Conservation (phyloP, 1,140 invertebrate genomes). For the Ganaspis sp. region DNA sequence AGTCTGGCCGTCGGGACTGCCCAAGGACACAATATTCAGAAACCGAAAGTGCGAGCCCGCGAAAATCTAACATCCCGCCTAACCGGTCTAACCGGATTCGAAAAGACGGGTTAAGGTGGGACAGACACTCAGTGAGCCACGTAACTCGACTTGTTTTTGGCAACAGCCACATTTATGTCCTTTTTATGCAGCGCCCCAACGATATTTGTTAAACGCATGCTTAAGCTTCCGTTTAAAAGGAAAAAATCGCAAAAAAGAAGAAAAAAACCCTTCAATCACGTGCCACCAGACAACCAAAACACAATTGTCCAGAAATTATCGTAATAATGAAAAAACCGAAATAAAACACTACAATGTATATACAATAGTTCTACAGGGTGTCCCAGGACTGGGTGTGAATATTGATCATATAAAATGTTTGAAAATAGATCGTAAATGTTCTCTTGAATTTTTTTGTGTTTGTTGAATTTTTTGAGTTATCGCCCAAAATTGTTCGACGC, state of each 20-base stretch:
- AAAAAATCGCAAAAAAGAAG: background rate
- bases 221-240: background rate
- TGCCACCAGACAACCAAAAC: too few relatives aligned
- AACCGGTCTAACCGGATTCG: slow-evolving; percentile 77
- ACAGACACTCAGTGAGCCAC: slow-evolving; percentile 67
- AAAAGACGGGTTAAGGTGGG: slow-evolving; percentile 60
- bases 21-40: slow-evolving; percentile 75
- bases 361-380: too few relatives aligned
- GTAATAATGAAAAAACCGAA: background rate
- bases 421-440: too few relatives aligned
- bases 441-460: too few relatives aligned
- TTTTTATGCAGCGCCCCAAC: background rate
- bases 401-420: too few relatives aligned
- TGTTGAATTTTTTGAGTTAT: too few relatives aligned
- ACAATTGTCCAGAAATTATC: too few relatives aligned
- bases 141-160: slow-evolving; percentile 72
- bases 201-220: slow-evolving; percentile 5
- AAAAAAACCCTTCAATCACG: background rate
- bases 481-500: too few relatives aligned
- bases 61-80: slow-evolving; percentile 77
- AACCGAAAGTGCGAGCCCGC: slow-evolving; percentile 78
- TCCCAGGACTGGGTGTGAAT: too few relatives aligned
- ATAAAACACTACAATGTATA: too few relatives aligned
- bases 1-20: slow-evolving; percentile 62
- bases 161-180: slow-evolving; percentile 59